A percentile compares a stretch with the other conserved stretches of the same genome.
These are phyloP conservation scores for Myotis yumanensis DNA, from an alignment of 2,113 vertebrate genomes.

Conservation along the genomic window DNA sequence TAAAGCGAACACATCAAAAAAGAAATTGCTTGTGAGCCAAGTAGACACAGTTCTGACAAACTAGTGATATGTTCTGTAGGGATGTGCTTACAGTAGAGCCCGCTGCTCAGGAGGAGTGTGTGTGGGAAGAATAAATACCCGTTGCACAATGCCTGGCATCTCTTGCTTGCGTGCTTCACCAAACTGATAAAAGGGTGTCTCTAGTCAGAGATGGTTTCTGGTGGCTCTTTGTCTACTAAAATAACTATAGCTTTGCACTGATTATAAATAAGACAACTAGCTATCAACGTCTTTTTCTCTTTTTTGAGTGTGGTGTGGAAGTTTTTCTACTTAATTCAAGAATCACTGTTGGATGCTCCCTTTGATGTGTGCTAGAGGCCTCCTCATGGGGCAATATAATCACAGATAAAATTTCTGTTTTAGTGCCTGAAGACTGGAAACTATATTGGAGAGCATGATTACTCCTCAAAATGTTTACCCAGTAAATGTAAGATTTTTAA, in stretches of 20 bases:
- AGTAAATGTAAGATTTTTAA: background rate
- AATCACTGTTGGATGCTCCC: background rate
- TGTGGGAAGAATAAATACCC: background rate
- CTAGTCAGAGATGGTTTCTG: background rate
- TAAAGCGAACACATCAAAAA: slow-evolving; percentile 65
- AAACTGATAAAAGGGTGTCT: background rate
- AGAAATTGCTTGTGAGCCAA: slow-evolving; percentile 70
- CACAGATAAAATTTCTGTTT: background rate
- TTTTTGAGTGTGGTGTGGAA: background rate
- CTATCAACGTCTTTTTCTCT: background rate
- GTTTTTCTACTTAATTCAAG: background rate
- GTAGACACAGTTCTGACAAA: slow-evolving; percentile 27
- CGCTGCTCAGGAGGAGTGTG: background rate
- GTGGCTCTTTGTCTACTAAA: background rate
- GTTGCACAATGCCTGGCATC: background rate
- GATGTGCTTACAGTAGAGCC: background rate
- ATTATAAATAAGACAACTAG: background rate
- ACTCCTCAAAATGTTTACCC: background rate
- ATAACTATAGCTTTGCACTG: background rate
- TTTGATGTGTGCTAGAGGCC: background rate
- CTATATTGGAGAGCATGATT: background rate
- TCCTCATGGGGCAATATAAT: background rate
- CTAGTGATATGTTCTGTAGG: slow-evolving; percentile 13
- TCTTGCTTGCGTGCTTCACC: background rate
- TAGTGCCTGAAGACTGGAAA: background rate